Evolutionary conservation across 2,888 invertebrate genomes (phyloP), one percentile per base, ranked within the genome.

Genomic region (Synanthedon tipuliformis): DNA sequence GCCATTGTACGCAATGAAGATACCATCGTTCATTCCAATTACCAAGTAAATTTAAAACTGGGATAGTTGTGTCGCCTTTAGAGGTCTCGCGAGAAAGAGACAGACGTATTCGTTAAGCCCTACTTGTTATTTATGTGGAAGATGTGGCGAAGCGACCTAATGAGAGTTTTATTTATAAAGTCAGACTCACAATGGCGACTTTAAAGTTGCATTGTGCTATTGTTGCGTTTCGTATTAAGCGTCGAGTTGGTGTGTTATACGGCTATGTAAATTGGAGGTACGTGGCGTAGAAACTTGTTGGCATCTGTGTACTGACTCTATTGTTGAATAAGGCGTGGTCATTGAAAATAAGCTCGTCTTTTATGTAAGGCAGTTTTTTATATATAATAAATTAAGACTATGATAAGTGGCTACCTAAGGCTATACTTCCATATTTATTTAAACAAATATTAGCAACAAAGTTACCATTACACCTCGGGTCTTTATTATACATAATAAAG

Each of bases 101-200:
- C 62, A 64, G 61, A 61, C 60, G 65, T 64, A 71, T 71, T 73
- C 74, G 71, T 69, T 65, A 64, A 65, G 59, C 60, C 61, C 53
- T 63, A 57, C 67, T 68, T 72, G 72, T 74, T 78, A 77, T 81
- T 80, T 77, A 78, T 71, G 75, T 72, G 67, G 65, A 74, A 73
- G 74, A 82, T 77, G 72, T 73, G 76, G 74, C 73, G 66, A 72
- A 67, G 65, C 61, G 59, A 70, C 71, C 78, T 83, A 83, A 85
- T 84, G 84, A 83, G 82, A 81, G 71, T 81, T 82, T 81, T 81
- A 82, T 83, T 82, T 83, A 81, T 82, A 81, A 82, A 81, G 73
- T 80, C 76, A 71, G 65, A 65, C 65, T 63, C 70, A 81, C 81
- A 84, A 84, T 81, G 66, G 78, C 58, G 75, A 73, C 76, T 78